Evolutionary conservation across 2,888 invertebrate genomes (phyloP).

Genomic region (Drosophila mercatorum): DNA sequence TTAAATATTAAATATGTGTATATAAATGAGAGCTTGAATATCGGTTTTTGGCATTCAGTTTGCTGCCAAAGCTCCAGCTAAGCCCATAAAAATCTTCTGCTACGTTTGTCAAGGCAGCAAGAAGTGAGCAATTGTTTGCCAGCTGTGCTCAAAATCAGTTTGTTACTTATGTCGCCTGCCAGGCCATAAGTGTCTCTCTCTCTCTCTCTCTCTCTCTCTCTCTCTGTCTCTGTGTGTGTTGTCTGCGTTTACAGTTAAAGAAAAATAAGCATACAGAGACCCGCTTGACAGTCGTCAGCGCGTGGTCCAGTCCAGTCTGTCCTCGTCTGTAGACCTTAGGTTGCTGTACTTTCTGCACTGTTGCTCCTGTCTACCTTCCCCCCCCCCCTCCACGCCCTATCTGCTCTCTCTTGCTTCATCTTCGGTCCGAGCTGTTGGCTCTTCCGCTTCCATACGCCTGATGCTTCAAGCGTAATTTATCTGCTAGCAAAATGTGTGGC

Average conservation of each 20-base stretch:
- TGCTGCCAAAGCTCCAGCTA: not conserved
- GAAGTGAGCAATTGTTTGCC: conserved; percentile 7
- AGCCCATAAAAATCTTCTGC: conserved; percentile 3
- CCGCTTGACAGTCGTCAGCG: conserved; percentile 51
- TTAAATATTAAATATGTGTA: not conserved
- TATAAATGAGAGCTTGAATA: not conserved
- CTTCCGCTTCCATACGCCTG: conserved; percentile 67
- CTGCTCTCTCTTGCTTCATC: conserved; percentile 7
- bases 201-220: not conserved
- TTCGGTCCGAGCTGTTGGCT: conserved; percentile 62
- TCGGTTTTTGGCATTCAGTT: not conserved
- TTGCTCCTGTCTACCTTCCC: not conserved
- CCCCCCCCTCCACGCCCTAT: not conserved
- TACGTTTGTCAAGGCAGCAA: not conserved
- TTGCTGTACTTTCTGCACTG: conserved; percentile 14
- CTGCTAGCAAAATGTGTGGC: conserved; percentile 61
- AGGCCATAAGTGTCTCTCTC: conserved; percentile 1
- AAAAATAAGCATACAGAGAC: conserved; percentile 64
- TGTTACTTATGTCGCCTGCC: conserved; percentile 52
- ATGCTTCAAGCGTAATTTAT: conserved; percentile 72
- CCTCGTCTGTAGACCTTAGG: conserved; percentile 16
- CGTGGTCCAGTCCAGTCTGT: conserved; percentile 4
- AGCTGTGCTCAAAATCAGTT: conserved; percentile 20
- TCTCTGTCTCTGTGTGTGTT: conserved; percentile 16
- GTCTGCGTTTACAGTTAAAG: conserved; percentile 58